Percentiles rank a stretch among this genome's conserved stretches.
phyloP scores from a whole-genome alignment of 2,113 vertebrate species.

The Cottus gobio region DNA sequence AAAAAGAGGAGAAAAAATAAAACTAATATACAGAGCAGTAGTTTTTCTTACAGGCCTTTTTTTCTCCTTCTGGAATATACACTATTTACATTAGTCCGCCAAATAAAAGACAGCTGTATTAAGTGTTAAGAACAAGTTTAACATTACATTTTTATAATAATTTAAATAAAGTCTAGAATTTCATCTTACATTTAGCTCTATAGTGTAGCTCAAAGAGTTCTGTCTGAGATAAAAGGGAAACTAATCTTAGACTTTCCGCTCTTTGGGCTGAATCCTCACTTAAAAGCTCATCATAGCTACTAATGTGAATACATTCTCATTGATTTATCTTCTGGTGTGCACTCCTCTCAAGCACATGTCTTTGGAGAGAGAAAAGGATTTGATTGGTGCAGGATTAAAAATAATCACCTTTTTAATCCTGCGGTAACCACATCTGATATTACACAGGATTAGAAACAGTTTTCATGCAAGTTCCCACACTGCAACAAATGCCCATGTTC shows the following conservation, averaged over 20 bases:
- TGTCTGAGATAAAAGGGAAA: constrained; percentile 27
- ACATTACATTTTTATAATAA: neutral
- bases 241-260: constrained; percentile 48
- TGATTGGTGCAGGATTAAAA: constrained; percentile 37
- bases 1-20: neutral
- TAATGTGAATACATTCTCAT: constrained; percentile 30
- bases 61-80: neutral
- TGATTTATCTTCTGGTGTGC: constrained; percentile 38
- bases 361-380: constrained; percentile 6
- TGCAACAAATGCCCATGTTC: constrained; percentile 23
- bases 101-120: neutral
- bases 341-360: constrained; percentile 23
- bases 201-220: constrained; percentile 1
- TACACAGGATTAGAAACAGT: constrained; percentile 41
- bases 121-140: neutral
- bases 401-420: constrained; percentile 48
- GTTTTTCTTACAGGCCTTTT: neutral
- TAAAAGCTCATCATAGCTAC: constrained; percentile 38
- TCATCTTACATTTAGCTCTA: neutral
- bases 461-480: constrained; percentile 30
- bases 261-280: constrained; percentile 13
- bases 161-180: constrained; percentile 7
- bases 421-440: constrained; percentile 35
- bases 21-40: neutral
- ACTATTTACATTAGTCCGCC: neutral